Conservation (phyloP, 1,140 invertebrate genomes). For the Lordiphosa stackelbergi region DNA sequence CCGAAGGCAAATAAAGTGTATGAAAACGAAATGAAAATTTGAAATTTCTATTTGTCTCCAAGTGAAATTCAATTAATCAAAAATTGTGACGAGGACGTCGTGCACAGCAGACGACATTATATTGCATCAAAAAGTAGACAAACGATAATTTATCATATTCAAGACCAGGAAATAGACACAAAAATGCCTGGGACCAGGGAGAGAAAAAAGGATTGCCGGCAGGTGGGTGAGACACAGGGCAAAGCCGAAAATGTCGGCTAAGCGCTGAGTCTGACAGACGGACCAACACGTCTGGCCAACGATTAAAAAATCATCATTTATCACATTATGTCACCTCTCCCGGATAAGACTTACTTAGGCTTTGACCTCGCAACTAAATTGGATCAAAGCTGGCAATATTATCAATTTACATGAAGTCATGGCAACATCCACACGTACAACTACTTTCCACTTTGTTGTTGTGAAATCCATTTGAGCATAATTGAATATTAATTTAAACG, state of each 20-base stretch:
- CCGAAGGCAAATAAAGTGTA: constrained; percentile 22
- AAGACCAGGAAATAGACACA: constrained; percentile 30
- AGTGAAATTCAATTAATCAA: constrained; percentile 71
- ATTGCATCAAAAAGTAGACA: constrained; percentile 67
- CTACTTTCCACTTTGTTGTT: constrained; percentile 4
- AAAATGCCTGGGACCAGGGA: constrained; percentile 18
- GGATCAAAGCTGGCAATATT: constrained; percentile 1
- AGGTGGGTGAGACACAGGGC: constrained; percentile 27
- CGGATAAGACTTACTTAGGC: too few species aligned
- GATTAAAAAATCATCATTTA: constrained; percentile 76
- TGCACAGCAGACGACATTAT: constrained; percentile 51
- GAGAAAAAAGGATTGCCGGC: constrained; percentile 40
- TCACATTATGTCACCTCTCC: constrained; percentile 60
- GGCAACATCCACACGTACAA: constrained; percentile 4
- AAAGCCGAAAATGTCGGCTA: constrained; percentile 31
- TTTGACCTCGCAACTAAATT: too few species aligned
- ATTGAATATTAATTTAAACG: constrained; percentile 66
- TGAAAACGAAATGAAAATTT: constrained; percentile 42
- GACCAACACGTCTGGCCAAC: constrained; percentile 63
- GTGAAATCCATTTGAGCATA: constrained; percentile 44
- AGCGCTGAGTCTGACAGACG: constrained; percentile 38
- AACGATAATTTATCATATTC: constrained; percentile 69
- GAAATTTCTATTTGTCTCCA: constrained; percentile 62
- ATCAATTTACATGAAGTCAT: constrained; percentile 28
- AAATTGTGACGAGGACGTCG: constrained; percentile 28